Conservation (phyloP, 2,113 vertebrate genomes). For the Cervus canadensis region DNA sequence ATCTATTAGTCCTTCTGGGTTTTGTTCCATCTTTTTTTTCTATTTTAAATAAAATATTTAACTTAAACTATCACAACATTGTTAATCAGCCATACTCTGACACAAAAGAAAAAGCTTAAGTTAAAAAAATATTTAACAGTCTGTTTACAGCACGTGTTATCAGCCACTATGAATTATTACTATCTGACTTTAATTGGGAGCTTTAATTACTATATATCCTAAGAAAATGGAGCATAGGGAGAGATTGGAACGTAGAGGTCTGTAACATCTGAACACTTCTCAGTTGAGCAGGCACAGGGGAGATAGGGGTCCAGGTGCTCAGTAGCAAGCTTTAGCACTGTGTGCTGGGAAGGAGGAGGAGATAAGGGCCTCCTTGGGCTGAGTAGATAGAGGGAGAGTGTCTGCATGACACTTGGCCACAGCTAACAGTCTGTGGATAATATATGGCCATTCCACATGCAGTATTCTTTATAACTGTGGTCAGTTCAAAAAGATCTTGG, state of each 20-base stretch:
- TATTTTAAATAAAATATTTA: neutral
- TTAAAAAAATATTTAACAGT: neutral
- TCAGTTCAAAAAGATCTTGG: neutral
- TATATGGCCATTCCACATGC: neutral
- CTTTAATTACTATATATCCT: neutral
- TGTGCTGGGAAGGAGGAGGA: neutral
- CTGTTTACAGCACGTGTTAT: neutral
- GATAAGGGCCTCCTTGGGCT: neutral
- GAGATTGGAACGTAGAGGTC: neutral
- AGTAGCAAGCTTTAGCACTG: neutral
- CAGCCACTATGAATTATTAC: neutral
- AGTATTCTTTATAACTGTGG: neutral
- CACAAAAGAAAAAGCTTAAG: neutral
- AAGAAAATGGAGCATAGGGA: neutral
- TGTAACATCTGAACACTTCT: neutral
- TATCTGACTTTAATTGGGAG: neutral
- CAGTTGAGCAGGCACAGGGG: neutral
- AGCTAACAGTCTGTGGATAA: neutral
- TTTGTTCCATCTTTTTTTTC: neutral
- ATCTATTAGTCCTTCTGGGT: neutral
- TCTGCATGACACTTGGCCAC: neutral
- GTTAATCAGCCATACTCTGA: neutral
- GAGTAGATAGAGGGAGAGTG: neutral
- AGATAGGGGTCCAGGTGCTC: neutral
- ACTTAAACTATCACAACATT: neutral